Conservation (phyloP, 2,888 invertebrate genomes). For the Brachyptera risi region DNA sequence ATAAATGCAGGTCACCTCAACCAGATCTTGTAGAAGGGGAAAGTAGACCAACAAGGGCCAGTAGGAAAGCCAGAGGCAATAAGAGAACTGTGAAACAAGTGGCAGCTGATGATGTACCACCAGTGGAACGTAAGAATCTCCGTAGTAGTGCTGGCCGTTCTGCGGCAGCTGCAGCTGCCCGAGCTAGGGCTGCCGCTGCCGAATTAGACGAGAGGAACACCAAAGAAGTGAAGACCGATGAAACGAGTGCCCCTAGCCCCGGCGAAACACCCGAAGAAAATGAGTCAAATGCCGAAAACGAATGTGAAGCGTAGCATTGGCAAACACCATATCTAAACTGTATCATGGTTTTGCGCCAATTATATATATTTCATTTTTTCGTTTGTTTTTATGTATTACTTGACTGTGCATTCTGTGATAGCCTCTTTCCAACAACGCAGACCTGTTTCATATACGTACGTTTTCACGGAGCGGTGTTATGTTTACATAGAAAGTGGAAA, state of each 20-base stretch:
- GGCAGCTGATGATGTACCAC: conserved; percentile 49
- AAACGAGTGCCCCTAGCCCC: conserved; percentile 19
- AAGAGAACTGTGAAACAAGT: conserved; percentile 30
- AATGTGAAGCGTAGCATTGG: conserved; percentile 30
- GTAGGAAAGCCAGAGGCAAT: conserved; percentile 43
- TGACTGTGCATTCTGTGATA: conserved; percentile 36
- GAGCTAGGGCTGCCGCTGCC: conserved; percentile 47
- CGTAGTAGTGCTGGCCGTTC: conserved; percentile 66
- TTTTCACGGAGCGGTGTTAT: conserved; percentile 29
- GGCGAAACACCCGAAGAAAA: conserved; percentile 18
- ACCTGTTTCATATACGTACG: conserved; percentile 28
- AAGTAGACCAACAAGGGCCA: conserved; percentile 39
- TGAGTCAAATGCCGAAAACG: conserved; percentile 17
- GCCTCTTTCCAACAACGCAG: conserved; percentile 33
- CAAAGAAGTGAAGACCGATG: conserved; percentile 24
- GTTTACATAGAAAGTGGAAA: conserved; percentile 15
- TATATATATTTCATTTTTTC: conserved; percentile 26
- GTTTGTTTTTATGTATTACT: conserved; percentile 31
- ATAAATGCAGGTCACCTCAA: not conserved
- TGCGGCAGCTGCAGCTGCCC: conserved; percentile 52
- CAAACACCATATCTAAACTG: conserved; percentile 27
- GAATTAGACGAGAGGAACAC: conserved; percentile 22
- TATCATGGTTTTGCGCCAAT: conserved; percentile 26
- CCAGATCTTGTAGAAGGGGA: not conserved
- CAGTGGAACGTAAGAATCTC: conserved; percentile 56